A percentile compares a stretch with the other conserved stretches of the same genome.
Evolutionary conservation across 1,140 invertebrate genomes (phyloP).

Genomic region (Delia radicum): DNA sequence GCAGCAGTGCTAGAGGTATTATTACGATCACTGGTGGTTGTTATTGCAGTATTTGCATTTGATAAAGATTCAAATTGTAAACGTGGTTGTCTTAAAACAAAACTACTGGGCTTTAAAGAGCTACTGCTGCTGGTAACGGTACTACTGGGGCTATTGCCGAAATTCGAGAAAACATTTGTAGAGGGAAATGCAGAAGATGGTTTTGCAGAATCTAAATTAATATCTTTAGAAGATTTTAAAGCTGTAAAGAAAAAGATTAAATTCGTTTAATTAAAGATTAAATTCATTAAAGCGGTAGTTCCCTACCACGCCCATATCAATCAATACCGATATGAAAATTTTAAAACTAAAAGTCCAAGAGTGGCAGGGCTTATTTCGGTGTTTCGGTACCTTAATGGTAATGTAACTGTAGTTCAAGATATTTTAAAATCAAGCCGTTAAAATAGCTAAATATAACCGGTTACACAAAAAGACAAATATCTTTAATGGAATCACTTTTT

Average conservation of each 20-base stretch:
- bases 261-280: too few relatives aligned
- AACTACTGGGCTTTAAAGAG: slow-evolving; percentile 41
- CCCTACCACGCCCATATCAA: too few relatives aligned
- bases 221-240: slow-evolving; percentile 21
- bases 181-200: background rate
- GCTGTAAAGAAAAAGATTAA: background rate
- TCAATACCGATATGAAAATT: too few relatives aligned
- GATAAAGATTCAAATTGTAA: slow-evolving; percentile 40
- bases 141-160: background rate
- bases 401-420: too few relatives aligned
- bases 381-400: too few relatives aligned
- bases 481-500: too few relatives aligned
- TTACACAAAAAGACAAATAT: too few relatives aligned
- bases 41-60: slow-evolving; percentile 2
- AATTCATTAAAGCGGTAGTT: too few relatives aligned
- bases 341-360: too few relatives aligned
- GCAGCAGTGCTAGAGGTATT: background rate
- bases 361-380: too few relatives aligned
- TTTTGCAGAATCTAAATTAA: background rate
- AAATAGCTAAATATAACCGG: too few relatives aligned
- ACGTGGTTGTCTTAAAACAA: slow-evolving; percentile 48
- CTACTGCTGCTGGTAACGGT: background rate
- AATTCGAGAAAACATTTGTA: slow-evolving; percentile 6
- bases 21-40: slow-evolving; percentile 8
- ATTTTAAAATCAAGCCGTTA: too few relatives aligned